phyloP scores from a whole-genome alignment of 2,113 vertebrate species.

The Amphiprion percula region DNA sequence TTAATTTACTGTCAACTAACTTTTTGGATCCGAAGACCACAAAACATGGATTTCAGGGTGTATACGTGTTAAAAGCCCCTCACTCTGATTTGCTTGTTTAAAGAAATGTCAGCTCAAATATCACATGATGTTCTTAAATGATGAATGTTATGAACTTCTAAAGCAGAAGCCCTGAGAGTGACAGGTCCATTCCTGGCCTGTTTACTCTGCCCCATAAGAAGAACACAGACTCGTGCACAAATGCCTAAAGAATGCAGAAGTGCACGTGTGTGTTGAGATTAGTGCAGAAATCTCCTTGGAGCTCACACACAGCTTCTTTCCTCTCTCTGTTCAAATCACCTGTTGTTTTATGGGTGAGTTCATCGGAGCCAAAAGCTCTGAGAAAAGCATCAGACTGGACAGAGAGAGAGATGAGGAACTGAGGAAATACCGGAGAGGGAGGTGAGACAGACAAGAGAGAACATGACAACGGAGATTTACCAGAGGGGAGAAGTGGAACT shows the following conservation, averaged over 20 bases:
- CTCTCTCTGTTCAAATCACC: conserved; percentile 20
- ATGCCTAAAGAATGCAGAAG: background rate
- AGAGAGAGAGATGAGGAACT: conserved; percentile 2
- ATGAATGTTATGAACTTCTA: conserved; percentile 3
- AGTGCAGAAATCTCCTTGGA: background rate
- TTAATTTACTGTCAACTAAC: no score
- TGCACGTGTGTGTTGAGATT: background rate
- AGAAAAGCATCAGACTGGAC: conserved; percentile 23
- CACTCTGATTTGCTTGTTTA: no score
- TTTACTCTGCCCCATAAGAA: conserved; percentile 53
- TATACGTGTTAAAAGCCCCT: background rate
- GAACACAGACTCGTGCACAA: conserved; percentile 19
- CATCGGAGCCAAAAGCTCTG: conserved; percentile 3
- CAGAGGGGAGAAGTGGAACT: no score
- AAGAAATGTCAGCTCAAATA: no score
- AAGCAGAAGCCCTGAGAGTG: conserved; percentile 38
- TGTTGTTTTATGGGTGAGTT: conserved; percentile 45
- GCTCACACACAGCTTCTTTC: conserved; percentile 1
- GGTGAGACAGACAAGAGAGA: background rate
- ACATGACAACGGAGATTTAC: no score
- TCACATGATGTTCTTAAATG: no score
- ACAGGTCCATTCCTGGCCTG: conserved; percentile 53
- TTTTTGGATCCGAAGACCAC: no score
- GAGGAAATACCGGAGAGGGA: conserved; percentile 14
- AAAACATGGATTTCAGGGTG: no score